A percentile compares a stretch with the other conserved stretches of the same genome.
Evolutionary conservation across 2,113 vertebrate genomes (phyloP).

Genomic region (Pedionomus torquatus): DNA sequence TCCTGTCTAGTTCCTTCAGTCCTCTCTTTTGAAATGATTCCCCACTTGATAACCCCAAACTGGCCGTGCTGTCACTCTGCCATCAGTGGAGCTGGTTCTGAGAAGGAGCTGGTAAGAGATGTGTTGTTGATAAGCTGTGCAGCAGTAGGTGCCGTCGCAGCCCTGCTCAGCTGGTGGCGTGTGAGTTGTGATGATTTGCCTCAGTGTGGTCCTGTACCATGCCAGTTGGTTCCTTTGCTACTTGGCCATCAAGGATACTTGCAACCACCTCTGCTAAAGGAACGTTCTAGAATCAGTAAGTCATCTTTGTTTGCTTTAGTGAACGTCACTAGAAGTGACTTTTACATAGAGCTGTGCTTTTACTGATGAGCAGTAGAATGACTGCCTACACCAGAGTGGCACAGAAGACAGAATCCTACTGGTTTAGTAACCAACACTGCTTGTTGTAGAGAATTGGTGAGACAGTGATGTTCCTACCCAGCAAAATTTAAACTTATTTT

Average conservation of each 20-base stretch:
- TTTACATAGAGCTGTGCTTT: neutral
- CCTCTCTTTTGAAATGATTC: neutral
- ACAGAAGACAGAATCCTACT: slow-evolving; percentile 1
- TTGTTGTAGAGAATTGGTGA: neutral
- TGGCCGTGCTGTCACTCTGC: neutral
- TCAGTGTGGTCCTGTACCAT: slow-evolving; percentile 16
- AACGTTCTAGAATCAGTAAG: slow-evolving; percentile 1
- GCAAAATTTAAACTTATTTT: neutral
- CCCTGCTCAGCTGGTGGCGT: neutral
- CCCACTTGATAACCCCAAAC: neutral
- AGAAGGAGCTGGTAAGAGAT: slow-evolving; percentile 8
- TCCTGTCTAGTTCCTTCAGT: slow-evolving; percentile 31
- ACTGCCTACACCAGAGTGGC: neutral
- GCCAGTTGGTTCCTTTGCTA: slow-evolving; percentile 41
- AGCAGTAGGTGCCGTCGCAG: neutral
- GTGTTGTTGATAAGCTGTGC: neutral
- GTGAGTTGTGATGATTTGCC: neutral
- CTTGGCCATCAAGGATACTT: slow-evolving; percentile 46
- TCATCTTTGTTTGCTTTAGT: neutral
- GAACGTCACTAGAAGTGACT: neutral
- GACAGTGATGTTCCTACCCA: neutral
- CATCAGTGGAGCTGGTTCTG: neutral
- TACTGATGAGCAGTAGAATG: neutral
- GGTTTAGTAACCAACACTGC: neutral
- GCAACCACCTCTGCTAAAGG: slow-evolving; percentile 48